Percentiles rank a stretch among this genome's conserved stretches.
Conservation (phyloP, 37 sponge, comb jelly and placozoan genomes). For the Ianthella basta region DNA sequence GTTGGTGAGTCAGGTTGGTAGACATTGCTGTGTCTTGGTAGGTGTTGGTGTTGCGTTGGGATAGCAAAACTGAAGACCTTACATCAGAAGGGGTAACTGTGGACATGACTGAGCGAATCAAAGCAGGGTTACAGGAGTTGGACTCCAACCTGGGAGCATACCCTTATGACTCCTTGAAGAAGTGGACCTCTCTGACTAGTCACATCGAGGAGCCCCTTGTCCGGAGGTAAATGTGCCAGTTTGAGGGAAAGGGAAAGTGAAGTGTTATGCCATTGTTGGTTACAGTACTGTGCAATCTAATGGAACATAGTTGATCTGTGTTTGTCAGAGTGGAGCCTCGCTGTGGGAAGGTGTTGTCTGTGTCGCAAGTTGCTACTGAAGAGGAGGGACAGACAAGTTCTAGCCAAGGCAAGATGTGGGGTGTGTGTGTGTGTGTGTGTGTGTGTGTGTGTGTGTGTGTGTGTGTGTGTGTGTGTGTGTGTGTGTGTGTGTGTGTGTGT, state of each 20-base stretch:
- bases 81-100: conserved; percentile 37
- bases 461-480: background rate
- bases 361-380: conserved; percentile 39
- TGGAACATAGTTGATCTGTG: no score
- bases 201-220: conserved; percentile 64
- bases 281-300: no score
- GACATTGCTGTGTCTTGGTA: background rate
- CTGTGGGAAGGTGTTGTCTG: conserved; percentile 63
- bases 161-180: conserved; percentile 83
- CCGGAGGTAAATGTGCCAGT: conserved; percentile 29
- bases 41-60: conserved; percentile 77
- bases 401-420: background rate
- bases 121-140: conserved; percentile 54
- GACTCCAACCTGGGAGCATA: conserved; percentile 82
- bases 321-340: conserved; percentile 54
- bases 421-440: background rate
- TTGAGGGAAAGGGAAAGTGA: background rate
- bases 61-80: conserved; percentile 58
- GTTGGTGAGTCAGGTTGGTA: background rate
- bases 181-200: conserved; percentile 82
- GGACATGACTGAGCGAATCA: conserved; percentile 48
- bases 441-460: background rate
- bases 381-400: background rate
- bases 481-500: no score
- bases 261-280: background rate